Conservation (phyloP, 2,888 invertebrate species). For the Caradrina kadenii region DNA sequence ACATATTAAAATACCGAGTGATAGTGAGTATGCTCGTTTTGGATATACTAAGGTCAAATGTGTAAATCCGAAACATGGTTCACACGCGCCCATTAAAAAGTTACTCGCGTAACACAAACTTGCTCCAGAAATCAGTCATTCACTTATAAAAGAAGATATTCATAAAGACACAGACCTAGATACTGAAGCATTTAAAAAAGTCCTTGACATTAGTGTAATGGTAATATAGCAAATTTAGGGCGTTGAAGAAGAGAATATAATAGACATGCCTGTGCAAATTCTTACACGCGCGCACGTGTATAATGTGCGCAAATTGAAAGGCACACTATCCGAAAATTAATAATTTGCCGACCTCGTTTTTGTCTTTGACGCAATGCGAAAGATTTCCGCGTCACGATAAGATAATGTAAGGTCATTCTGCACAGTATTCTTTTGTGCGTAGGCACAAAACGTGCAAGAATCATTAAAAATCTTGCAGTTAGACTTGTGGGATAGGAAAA, state of each 20-base stretch:
- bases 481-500: background rate
- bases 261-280: conserved; percentile 12
- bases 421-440: conserved; percentile 35
- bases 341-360: conserved; percentile 51
- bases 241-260: background rate
- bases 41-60: no score
- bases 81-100: background rate
- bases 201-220: background rate
- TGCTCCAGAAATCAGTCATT: background rate
- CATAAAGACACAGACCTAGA: background rate
- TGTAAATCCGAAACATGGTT: background rate
- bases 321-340: conserved; percentile 27
- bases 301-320: conserved; percentile 18
- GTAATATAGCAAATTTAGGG: background rate
- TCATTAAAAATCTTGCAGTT: background rate
- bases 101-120: background rate
- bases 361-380: conserved; percentile 51
- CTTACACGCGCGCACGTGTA: background rate
- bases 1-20: no score
- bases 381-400: conserved; percentile 64
- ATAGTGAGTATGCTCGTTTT: no score
- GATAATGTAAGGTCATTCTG: conserved; percentile 55
- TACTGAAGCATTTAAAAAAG: background rate
- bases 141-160: background rate
- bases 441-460: conserved; percentile 12